Evolutionary conservation across 2,797 vertebrate genomes (phyloP).

Genomic region (Poeciliopsis gracilis): DNA sequence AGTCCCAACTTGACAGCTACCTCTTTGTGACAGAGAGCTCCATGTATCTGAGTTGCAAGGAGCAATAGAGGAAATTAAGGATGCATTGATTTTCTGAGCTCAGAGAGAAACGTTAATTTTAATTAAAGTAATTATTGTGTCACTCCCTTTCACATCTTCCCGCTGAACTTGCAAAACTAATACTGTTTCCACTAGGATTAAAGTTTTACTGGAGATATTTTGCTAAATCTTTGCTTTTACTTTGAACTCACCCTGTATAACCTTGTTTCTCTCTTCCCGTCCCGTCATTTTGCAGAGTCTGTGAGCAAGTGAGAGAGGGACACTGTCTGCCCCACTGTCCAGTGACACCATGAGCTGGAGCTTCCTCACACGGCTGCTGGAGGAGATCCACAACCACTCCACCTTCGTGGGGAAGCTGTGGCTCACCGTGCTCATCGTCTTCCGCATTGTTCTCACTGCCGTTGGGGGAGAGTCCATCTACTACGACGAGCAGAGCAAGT

Average conservation of each 20-base stretch:
- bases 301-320: slow-evolving; percentile 84
- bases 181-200: slow-evolving; percentile 24
- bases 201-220: slow-evolving; percentile 19
- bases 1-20: slow-evolving; percentile 58
- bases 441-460: slow-evolving; percentile 96
- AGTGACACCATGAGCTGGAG: slow-evolving; percentile 98
- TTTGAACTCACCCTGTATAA: slow-evolving; percentile 7
- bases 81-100: slow-evolving; percentile 33
- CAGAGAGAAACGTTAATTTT: slow-evolving; percentile 49
- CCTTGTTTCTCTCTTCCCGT: not conserved
- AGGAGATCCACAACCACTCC: slow-evolving; percentile 99
- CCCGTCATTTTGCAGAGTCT: slow-evolving; percentile 76
- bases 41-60: slow-evolving; percentile 32
- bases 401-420: slow-evolving; percentile 99
- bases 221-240: slow-evolving; percentile 15
- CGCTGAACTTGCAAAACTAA: slow-evolving; percentile 30
- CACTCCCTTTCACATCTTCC: slow-evolving; percentile 27
- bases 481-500: slow-evolving; percentile 98
- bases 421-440: slow-evolving; percentile 96
- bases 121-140: slow-evolving; percentile 52
- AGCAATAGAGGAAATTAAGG: slow-evolving; percentile 53
- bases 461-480: slow-evolving; percentile 99
- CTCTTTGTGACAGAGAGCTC: slow-evolving; percentile 37
- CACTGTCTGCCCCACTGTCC: slow-evolving; percentile 84
- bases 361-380: slow-evolving; percentile 97